Evolutionary conservation across 2,888 invertebrate species (phyloP), one percentile per base, ranked within the genome.

Genomic region (Caenorhabditis afra): DNA sequence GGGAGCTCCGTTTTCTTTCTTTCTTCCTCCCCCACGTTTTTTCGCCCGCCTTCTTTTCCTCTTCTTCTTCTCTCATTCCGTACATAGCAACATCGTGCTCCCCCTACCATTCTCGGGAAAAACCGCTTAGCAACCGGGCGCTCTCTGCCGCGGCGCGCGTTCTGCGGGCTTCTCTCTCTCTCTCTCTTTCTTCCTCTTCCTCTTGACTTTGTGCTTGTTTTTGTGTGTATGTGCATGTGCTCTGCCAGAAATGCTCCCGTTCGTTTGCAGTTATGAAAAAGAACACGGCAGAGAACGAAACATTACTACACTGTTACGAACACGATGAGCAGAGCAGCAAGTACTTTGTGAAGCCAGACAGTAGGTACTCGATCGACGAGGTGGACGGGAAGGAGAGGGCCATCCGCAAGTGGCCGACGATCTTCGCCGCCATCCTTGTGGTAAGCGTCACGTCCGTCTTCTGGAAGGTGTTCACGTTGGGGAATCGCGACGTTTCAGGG

Each of bases 371-470:
- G 11, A 65, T 79, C 16, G 76, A 76, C 12, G 47, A 66, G 22
- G 75, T 66, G 5, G 62, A 71, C 18, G 49, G 49, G 18, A 57
- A 58, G 66, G 77, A 74, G 62, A 58, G 44, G 57, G 57, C 59
- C 50, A 52, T 76, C 12, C 58, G 81, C 22, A 83, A 82, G 45
- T 76, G 77, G 82, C 84, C 83, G 10, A 86, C 86, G 41, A 57
- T 86, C 39, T 47, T 84, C 23, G 50, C 84, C 1, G 52, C 81
- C 7, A 18, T 79, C 22, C 73, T 82, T 41, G 71, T 86, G 57
- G 86, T 86, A 64, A 50, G 81, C n/a, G n/a, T n/a, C n/a, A n/a
- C n/a, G n/a, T n/a, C n/a, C n/a, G 1, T 45, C 2, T 22, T 4
- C 20, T 11, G 53, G 35, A 53, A 29, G n/a, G 5, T 11, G 20